Base-by-base conservation (phyloP, 2,113 vertebrate genomes). In the Scytalopus superciliaris region DNA sequence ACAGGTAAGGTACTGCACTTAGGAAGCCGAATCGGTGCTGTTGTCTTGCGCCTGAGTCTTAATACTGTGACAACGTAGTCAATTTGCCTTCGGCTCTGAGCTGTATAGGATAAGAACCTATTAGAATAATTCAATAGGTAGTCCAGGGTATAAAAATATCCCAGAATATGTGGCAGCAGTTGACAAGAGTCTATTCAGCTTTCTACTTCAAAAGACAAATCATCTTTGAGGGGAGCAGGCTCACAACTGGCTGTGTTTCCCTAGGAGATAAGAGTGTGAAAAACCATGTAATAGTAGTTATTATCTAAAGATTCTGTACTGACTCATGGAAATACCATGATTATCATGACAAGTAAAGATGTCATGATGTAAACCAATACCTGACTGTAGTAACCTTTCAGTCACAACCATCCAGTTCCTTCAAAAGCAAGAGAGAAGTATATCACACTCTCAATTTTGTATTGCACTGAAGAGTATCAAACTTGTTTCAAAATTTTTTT, bases 31-130 rank as follows among this genome's bases (percentile, higher is more conserved):
- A 30, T 80, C 19, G 66, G 9, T 79, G 37, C 14, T 72, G 14
- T 82, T 96, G 87, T 89, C 66, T 86, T 67, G 56, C 42, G 35
- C 31, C 35, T 69, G 86, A 31, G 25, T 23, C 35, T 75, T 76
- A 35, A 52, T 53, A 24, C 28, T 28, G 11, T 64, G 44, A 64
- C 12, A 92, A 53, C 59, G 9, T 5, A 87, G 49, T 44, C 40
- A 66, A 42, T 62, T 83, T 95, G 5, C 31, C 16, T 82, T 64
- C 40, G 72, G 14, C 11, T 90, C 24, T 60, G 37, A 68, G 45
- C 23, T 82, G 19, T n/a, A 40, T 7, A 57, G 21, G 9, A 28
- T 33, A 70, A 62, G 10, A 55, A 92, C 74, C 45, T 0, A 57
- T 74, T 63, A 30, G 27, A 84, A 74, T 86, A 76, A 76, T 49